These are phyloP conservation scores for Heliconius hermathena DNA, from an alignment of 1,140 invertebrate genomes.

Conservation along the genomic window DNA sequence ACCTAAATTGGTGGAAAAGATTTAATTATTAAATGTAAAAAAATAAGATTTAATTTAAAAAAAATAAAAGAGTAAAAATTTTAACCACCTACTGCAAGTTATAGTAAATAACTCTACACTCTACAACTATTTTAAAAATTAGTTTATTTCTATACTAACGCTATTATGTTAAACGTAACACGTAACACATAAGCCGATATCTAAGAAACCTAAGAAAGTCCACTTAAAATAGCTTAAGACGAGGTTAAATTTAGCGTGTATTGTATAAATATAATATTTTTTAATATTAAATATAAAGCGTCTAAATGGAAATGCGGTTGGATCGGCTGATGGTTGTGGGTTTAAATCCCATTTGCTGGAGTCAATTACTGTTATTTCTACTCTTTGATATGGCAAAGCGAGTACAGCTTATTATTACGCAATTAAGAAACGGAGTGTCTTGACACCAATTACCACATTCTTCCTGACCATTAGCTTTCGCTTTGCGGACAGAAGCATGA, in stretches of 20 bases:
- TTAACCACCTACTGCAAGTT: too few species aligned
- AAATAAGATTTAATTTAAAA: too few species aligned
- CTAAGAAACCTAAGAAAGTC: conserved; percentile 1
- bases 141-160: not conserved
- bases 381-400: too few species aligned
- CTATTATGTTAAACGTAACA: not conserved
- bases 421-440: not conserved
- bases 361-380: not conserved
- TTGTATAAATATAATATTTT: not conserved
- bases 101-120: not conserved
- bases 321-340: not conserved
- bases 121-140: not conserved
- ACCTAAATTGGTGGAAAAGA: too few species aligned
- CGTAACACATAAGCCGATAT: conserved; percentile 11
- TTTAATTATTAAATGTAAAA: too few species aligned
- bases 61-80: too few species aligned
- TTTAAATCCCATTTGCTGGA: not conserved
- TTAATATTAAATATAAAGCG: too few species aligned
- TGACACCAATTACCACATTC: too few species aligned
- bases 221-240: conserved; percentile 1
- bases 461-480: too few species aligned
- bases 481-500: not conserved
- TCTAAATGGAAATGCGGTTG: too few species aligned
- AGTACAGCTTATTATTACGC: too few species aligned
- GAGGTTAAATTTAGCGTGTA: conserved; percentile 11